Evolutionary conservation across 2,888 invertebrate genomes (phyloP).

Genomic region (Geotrupes spiniger): DNA sequence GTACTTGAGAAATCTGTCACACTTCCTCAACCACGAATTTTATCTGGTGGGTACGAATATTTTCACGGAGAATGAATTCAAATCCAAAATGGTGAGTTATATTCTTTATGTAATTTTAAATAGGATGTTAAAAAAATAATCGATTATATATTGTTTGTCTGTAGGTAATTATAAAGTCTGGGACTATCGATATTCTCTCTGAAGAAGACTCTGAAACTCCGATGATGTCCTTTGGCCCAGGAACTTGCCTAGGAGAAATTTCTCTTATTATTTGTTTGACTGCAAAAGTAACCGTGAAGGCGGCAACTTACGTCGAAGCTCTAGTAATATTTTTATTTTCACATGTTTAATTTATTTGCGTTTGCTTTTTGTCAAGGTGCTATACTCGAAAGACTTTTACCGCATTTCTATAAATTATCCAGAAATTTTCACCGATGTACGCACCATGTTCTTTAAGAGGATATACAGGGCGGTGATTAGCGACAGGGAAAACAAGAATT

Average conservation of each 20-base stretch:
- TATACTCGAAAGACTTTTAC: constrained; percentile 53
- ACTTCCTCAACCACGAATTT: constrained; percentile 55
- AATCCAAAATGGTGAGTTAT: constrained; percentile 57
- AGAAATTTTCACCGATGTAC: constrained; percentile 46
- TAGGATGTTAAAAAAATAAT: background rate
- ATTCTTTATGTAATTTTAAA: too few species aligned
- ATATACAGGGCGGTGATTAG: constrained; percentile 18
- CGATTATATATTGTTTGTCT: constrained; percentile 1
- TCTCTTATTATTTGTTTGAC: constrained; percentile 54
- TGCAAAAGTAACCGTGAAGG: constrained; percentile 55
- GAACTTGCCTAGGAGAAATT: constrained; percentile 56
- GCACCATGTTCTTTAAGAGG: constrained; percentile 23
- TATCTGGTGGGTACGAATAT: constrained; percentile 56
- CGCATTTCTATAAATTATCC: constrained; percentile 54
- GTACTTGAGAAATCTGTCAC: constrained; percentile 54
- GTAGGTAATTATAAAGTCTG: constrained; percentile 54
- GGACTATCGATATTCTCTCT: constrained; percentile 53
- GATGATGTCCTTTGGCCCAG: constrained; percentile 55
- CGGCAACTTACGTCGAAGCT: constrained; percentile 53
- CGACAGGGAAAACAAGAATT: constrained; percentile 10
- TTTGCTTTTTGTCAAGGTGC: constrained; percentile 36
- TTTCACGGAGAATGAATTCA: constrained; percentile 53
- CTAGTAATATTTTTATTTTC: constrained; percentile 18
- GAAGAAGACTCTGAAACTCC: constrained; percentile 57
- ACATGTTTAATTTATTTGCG: background rate